These are phyloP conservation scores for Erynnis tages DNA, from an alignment of 2,888 invertebrate species.

Conservation along the genomic window DNA sequence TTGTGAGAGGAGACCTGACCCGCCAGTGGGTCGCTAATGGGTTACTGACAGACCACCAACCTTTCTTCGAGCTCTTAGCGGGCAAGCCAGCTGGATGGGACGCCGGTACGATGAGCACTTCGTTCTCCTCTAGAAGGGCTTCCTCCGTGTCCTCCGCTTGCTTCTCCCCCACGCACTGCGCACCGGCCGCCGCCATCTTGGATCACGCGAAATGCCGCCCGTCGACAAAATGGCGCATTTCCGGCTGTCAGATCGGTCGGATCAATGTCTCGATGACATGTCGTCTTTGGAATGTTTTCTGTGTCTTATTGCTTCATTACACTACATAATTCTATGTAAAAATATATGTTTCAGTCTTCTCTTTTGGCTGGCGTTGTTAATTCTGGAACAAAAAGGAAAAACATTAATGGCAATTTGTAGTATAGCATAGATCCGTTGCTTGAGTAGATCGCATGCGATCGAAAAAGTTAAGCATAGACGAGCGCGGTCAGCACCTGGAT, in stretches of 20 bases:
- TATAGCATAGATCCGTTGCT: too few relatives aligned
- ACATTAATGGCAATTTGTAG: too few relatives aligned
- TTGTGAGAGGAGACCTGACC: too few relatives aligned
- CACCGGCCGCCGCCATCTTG: conserved; percentile 57
- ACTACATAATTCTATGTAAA: conserved; percentile 40
- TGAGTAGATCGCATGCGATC: too few relatives aligned
- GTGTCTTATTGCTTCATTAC: conserved; percentile 12
- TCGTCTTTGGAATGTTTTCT: conserved; percentile 35
- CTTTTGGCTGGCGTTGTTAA: conserved; percentile 46
- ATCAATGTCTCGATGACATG: conserved; percentile 26
- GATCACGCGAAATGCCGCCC: conserved; percentile 44
- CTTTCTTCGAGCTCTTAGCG: conserved; percentile 70
- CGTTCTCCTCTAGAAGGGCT: conserved; percentile 54
- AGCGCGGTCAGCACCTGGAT: too few relatives aligned
- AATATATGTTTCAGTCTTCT: conserved; percentile 47
- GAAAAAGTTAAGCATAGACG: too few relatives aligned
- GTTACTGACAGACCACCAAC: conserved; percentile 41
- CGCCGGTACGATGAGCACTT: conserved; percentile 48
- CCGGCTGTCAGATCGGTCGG: conserved; percentile 11
- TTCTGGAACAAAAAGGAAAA: conserved; percentile 40
- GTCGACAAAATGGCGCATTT: conserved; percentile 38
- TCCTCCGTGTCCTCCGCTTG: conserved; percentile 60
- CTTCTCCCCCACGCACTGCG: conserved; percentile 46
- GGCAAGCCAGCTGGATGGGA: conserved; percentile 46
- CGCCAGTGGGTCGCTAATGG: too few relatives aligned